Evolutionary conservation across 2,888 invertebrate species (phyloP).

Genomic region (Iselma pallidipennis): DNA sequence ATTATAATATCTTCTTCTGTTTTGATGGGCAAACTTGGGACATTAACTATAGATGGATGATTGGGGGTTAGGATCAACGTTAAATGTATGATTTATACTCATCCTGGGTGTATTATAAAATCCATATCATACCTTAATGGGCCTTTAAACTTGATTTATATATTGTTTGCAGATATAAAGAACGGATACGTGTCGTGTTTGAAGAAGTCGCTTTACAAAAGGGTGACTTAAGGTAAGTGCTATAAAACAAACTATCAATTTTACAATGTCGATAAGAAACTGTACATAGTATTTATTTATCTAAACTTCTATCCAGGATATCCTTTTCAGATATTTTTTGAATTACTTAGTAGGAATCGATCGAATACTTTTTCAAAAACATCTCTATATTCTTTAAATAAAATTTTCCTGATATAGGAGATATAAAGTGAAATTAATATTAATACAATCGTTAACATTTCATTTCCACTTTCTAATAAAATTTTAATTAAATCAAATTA

Average conservation of each 20-base stretch:
- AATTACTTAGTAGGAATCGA: no score
- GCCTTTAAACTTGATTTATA: constrained; percentile 40
- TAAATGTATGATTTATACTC: constrained; percentile 40
- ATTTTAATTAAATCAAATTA: background rate
- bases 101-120: constrained; percentile 34
- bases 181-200: constrained; percentile 79
- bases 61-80: constrained; percentile 9
- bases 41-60: background rate
- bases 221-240: constrained; percentile 74
- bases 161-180: constrained; percentile 67
- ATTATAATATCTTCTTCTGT: background rate
- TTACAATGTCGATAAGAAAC: no score
- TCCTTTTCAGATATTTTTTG: no score
- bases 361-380: no score
- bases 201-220: constrained; percentile 79
- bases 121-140: constrained; percentile 32
- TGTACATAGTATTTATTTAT: no score
- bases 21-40: background rate
- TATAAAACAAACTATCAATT: background rate
- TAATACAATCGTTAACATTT: background rate
- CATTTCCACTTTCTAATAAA: background rate
- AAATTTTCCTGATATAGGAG: no score
- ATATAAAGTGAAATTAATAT: no score
- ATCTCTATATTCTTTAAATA: no score
- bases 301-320: no score